Conservation (phyloP, 2,888 invertebrate species). For the Sabatieria punctata region DNA sequence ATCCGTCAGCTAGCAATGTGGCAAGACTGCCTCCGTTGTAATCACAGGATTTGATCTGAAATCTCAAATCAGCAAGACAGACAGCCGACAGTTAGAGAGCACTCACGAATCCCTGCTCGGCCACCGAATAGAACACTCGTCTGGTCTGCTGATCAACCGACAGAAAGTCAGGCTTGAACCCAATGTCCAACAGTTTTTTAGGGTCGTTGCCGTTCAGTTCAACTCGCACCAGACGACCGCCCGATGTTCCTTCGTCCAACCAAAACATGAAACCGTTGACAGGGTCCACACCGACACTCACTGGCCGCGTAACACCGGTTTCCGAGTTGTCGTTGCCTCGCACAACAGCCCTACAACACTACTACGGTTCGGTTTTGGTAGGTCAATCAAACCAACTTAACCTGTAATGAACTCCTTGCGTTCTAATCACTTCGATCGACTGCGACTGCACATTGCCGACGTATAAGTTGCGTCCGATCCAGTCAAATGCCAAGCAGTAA, state of each 20-base stretch:
- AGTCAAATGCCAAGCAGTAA: conserved; percentile 79
- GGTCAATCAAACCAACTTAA: conserved; percentile 14
- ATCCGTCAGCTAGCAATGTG: conserved; percentile 44
- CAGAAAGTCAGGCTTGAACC: conserved; percentile 57
- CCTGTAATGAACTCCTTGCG: conserved; percentile 14
- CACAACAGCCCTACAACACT: conserved; percentile 57
- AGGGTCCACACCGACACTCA: conserved; percentile 71
- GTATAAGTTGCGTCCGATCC: conserved; percentile 84
- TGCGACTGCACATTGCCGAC: conserved; percentile 66
- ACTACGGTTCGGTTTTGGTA: conserved; percentile 40
- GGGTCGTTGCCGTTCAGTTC: conserved; percentile 81
- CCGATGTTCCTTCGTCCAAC: conserved; percentile 72
- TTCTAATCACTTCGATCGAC: conserved; percentile 62
- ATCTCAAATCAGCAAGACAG: not conserved
- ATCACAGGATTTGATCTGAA: conserved; percentile 30
- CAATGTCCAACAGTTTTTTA: conserved; percentile 36
- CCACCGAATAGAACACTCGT: conserved; percentile 63
- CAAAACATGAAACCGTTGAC: conserved; percentile 83
- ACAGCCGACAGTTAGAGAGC: not conserved
- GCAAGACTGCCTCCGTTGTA: conserved; percentile 48
- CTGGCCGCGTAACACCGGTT: conserved; percentile 60
- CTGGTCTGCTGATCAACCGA: conserved; percentile 58
- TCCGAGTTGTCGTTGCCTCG: conserved; percentile 64
- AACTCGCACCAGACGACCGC: conserved; percentile 46
- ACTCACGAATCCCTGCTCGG: conserved; percentile 34